Base-by-base conservation (phyloP, 2,888 invertebrate genomes). In the Leucophenga montana region DNA sequence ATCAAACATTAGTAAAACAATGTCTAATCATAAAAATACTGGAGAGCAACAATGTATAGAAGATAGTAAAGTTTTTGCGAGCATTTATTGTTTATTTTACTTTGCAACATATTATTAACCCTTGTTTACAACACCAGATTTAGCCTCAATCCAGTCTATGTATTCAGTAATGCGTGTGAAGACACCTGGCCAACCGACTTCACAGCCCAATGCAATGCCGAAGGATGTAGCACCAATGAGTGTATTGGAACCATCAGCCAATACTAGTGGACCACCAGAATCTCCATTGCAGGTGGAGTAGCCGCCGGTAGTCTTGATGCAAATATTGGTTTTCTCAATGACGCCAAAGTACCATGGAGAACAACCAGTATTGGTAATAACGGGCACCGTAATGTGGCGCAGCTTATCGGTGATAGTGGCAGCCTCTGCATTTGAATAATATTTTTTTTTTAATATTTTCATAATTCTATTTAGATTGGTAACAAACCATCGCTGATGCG, bases 141-240 rank as follows among this genome's bases (percentile, higher is more conserved):
- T 66, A 0, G 56, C 56, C 27, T 80, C 76, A 59, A 88, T 88
- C 88, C 88, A 88, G 71, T 86, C 85, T 72, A 87, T 66, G 72
- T 78, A 87, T 4, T 78, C 71, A 22, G 86, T 85, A 20, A 87
- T 72, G 27, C 88, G 82, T 0, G 87, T 88, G 74, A 87, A 88
- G 3, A 86, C 88, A 46, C 84, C 85, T n/a, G 89, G 88, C 75
- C 81, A 87, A 11, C 85, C 85, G 0, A 44, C 27, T 75, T 86
- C 85, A 64, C 89, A 89, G 31, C 88, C 88, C 0, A 85, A 39
- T 14, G 71, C 67, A 70, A 85, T 82, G 31, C 86, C 87, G 54
- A 85, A 88, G 13, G 89, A 87, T 0, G 88, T 85, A 18, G 79
- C 79, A 2, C 88, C 88, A 71, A 88, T 80, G 39, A 88, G 66